Evolutionary conservation across 2,113 vertebrate genomes (phyloP), one percentile per base, ranked within the genome.

Genomic region (Caretta caretta): DNA sequence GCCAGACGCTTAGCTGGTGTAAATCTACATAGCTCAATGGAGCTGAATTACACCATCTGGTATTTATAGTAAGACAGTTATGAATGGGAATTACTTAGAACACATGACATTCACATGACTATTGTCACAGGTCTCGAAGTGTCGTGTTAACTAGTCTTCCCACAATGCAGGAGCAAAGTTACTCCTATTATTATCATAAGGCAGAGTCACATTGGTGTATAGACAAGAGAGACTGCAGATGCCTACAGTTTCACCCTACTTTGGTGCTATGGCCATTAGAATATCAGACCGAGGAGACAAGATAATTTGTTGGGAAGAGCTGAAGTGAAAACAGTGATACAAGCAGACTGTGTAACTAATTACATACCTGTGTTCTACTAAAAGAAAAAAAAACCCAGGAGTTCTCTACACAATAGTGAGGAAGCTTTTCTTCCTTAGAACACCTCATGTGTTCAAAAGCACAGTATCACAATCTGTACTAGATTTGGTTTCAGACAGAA

Each of bases 351-450:
- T 31, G 38, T 75, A 83, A 92, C 14, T 38, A 59, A 3, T 24
- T 90, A 97, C 89, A 16, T 92, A 90, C 72, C 87, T 2, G 1
- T 79, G 59, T 84, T 83, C 81, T 80, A 72, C 42, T 22, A 80
- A 27, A 48, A 29, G 72, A 12, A 46, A 76, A 79, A 79, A 93
- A 76, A 65, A 95, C 5, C 38, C 92, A 96, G 81, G 81, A 78
- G 53, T 51, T 93, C 49, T 89, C 81, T 89, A 27, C 87, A 69
- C 69, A 92, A 82, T 42, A 86, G n/a, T 49, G 69, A 62, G 56
- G 85, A 8, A 89, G 50, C 25, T 90, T 94, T 93, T 89, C 87
- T 92, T 88, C 80, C 75, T 87, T 91, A 90, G 38, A 62, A 50
- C 20, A 0, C 57, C 87, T 80, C 79, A 14, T 50, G 4, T 72